Conservation (phyloP, 2,888 invertebrate species). For the Odiellus spinosus region DNA sequence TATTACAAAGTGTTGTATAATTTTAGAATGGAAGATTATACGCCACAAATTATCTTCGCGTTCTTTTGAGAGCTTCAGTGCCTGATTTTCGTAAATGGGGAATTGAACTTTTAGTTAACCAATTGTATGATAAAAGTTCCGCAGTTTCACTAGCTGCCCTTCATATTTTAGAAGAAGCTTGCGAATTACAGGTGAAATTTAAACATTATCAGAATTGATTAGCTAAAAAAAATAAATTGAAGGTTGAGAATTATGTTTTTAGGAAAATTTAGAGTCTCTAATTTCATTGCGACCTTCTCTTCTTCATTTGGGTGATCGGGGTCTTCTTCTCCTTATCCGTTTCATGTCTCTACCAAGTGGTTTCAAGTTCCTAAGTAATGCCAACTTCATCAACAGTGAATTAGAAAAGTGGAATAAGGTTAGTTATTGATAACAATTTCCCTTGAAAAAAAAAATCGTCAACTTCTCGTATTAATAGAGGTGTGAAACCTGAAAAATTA, state of each 20-base stretch:
- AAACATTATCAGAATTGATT: too few relatives aligned
- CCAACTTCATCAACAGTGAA: slow-evolving; percentile 51
- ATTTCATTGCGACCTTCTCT: slow-evolving; percentile 53
- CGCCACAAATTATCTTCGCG: slow-evolving; percentile 75
- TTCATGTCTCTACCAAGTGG: slow-evolving; percentile 57
- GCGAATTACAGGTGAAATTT: slow-evolving; percentile 56
- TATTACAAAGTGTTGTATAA: too few relatives aligned
- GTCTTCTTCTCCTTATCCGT: slow-evolving; percentile 55
- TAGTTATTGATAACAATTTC: too few relatives aligned
- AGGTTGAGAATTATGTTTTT: slow-evolving; percentile 19
- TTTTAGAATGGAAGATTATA: slow-evolving; percentile 48
- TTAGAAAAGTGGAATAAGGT: slow-evolving; percentile 55
- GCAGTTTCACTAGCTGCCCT: slow-evolving; percentile 64
- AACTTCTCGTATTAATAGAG: too few relatives aligned
- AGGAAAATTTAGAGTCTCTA: slow-evolving; percentile 57
- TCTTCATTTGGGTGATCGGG: slow-evolving; percentile 54
- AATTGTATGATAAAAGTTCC: slow-evolving; percentile 66
- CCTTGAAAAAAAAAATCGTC: too few relatives aligned
- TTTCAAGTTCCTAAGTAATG: slow-evolving; percentile 43
- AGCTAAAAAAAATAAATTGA: too few relatives aligned
- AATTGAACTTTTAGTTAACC: slow-evolving; percentile 62
- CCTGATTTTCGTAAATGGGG: slow-evolving; percentile 57
- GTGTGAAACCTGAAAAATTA: too few relatives aligned
- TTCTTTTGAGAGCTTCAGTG: slow-evolving; percentile 50
- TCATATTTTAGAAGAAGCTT: slow-evolving; percentile 76